Conservation (phyloP, 2,888 invertebrate species). For the Leucophenga montana region DNA sequence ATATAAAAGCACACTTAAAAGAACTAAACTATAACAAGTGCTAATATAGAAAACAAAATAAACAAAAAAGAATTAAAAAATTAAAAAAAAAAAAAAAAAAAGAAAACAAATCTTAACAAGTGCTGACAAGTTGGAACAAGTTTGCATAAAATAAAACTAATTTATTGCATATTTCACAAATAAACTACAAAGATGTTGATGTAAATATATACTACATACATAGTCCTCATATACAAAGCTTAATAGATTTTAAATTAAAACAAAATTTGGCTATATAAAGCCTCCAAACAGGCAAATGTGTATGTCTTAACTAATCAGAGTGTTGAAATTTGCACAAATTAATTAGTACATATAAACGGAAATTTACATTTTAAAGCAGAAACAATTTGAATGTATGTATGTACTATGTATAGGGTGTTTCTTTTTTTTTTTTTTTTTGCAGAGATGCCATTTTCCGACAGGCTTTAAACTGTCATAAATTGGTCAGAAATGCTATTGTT, state of each 20-base stretch:
- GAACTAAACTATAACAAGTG: too few species aligned
- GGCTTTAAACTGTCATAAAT: too few species aligned
- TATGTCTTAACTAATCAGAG: not conserved
- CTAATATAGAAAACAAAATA: too few species aligned
- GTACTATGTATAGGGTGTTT: too few species aligned
- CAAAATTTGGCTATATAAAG: not conserved
- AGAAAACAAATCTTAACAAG: not conserved
- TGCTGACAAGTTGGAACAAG: not conserved
- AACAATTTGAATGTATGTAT: too few species aligned
- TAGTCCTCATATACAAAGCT: too few species aligned
- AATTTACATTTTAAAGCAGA: too few species aligned
- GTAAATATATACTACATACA: conserved; percentile 4
- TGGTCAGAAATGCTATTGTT: too few species aligned
- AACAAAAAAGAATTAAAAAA: not conserved
- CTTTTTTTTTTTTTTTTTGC: too few species aligned
- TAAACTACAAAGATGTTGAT: conserved; percentile 1
- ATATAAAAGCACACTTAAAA: too few species aligned
- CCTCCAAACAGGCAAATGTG: too few species aligned
- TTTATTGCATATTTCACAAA: not conserved
- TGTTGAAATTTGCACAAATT: not conserved
- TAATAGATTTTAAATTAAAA: not conserved
- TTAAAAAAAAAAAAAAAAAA: conserved; percentile 1
- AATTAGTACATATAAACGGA: not conserved
- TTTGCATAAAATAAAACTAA: not conserved
- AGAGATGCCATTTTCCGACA: too few species aligned